Conservation (phyloP, 1,140 invertebrate genomes). For the Pogonomyrmex californicus region DNA sequence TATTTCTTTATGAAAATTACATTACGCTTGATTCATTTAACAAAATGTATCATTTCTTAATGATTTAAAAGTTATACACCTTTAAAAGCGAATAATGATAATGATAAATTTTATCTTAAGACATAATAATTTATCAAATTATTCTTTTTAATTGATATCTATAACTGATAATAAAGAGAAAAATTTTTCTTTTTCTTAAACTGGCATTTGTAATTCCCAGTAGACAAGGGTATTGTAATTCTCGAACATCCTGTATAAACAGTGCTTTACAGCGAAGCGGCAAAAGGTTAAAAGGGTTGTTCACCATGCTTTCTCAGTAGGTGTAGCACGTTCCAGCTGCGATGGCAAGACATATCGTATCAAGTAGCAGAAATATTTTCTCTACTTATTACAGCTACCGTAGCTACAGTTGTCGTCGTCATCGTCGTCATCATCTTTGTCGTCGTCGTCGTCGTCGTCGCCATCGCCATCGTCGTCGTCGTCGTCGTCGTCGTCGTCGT, state of each 20-base stretch:
- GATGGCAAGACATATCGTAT: constrained; percentile 34
- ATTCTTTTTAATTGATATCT: not conserved
- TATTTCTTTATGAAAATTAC: not conserved
- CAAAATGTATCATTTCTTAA: not conserved
- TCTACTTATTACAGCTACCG: constrained; percentile 13
- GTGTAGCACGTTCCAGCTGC: constrained; percentile 46
- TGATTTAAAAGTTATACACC: not conserved
- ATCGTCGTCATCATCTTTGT: constrained; percentile 8
- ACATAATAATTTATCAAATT: not conserved
- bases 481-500: constrained; percentile 25
- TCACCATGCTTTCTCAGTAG: constrained; percentile 10
- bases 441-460: constrained; percentile 15
- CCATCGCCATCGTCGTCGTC: constrained; percentile 22
- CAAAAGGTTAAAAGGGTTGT: constrained; percentile 59
- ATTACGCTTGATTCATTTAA: not conserved
- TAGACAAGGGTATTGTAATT: not conserved
- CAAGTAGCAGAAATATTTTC: constrained; percentile 61
- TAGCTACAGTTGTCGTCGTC: not conserved
- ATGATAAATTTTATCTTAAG: not conserved
- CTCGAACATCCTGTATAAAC: constrained; percentile 28
- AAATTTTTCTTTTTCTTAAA: not conserved
- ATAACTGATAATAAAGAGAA: not conserved
- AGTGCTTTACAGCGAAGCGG: constrained; percentile 13
- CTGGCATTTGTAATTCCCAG: not conserved
- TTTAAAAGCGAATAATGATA: no score